Evolutionary conservation across 1,140 invertebrate genomes (phyloP).

Genomic region (Drusus annulatus): DNA sequence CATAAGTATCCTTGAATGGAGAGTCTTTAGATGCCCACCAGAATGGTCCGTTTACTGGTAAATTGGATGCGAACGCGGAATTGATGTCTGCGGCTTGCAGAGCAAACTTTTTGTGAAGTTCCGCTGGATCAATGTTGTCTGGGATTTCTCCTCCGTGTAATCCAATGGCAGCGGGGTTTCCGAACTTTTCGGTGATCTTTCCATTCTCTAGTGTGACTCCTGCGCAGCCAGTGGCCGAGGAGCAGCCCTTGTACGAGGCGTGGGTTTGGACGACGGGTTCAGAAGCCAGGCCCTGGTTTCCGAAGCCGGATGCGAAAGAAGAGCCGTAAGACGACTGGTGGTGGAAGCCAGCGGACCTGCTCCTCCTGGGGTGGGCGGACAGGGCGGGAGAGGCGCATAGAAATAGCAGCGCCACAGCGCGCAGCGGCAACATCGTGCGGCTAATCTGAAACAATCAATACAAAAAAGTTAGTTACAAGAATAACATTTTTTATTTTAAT

Average conservation of each 20-base stretch:
- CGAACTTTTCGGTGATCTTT: conserved; percentile 65
- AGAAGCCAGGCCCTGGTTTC: conserved; percentile 3
- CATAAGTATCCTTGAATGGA: conserved; percentile 68
- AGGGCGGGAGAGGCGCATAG: conserved; percentile 6
- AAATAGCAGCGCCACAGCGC: conserved; percentile 31
- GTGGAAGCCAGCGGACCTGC: conserved; percentile 17
- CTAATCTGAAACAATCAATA: conserved; percentile 29
- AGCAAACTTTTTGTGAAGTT: conserved; percentile 64
- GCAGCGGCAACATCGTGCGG: conserved; percentile 36
- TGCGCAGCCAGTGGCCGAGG: conserved; percentile 67
- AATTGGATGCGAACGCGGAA: conserved; percentile 60
- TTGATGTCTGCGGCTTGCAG: conserved; percentile 63
- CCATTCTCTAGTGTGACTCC: conserved; percentile 69
- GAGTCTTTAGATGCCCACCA: conserved; percentile 73
- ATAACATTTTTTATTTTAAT: too few species aligned
- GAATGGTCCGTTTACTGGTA: conserved; percentile 63
- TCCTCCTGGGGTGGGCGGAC: neutral
- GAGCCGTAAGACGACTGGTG: conserved; percentile 25
- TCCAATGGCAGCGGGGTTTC: conserved; percentile 62
- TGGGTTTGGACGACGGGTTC: conserved; percentile 65
- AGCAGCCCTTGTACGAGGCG: conserved; percentile 66
- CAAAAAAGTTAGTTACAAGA: neutral
- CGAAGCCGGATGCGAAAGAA: conserved; percentile 35
- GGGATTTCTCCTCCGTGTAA: conserved; percentile 62
- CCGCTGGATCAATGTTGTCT: conserved; percentile 56